phyloP scores from a whole-genome alignment of 1,140 invertebrate species.

The Contarinia nasturtii region DNA sequence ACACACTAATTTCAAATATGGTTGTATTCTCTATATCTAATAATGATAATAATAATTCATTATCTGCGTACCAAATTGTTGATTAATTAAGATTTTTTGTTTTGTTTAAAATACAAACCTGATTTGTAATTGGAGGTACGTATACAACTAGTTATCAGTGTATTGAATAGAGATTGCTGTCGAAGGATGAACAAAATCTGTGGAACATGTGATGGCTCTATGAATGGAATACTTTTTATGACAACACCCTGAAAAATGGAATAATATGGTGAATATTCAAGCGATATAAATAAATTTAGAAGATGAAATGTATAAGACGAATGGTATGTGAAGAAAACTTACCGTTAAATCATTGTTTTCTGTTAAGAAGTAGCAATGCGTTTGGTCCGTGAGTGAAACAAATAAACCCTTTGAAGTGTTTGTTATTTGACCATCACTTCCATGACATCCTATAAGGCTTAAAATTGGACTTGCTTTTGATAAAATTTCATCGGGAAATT shows the following conservation, averaged over 20 bases:
- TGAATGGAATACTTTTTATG: conserved; percentile 72
- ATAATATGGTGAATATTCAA: neutral
- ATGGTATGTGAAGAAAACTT: no score
- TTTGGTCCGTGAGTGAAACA: conserved; percentile 75
- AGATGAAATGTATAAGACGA: no score
- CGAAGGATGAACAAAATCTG: conserved; percentile 66
- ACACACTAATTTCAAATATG: conserved; percentile 79
- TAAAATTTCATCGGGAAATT: conserved; percentile 37
- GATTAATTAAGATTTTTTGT: neutral
- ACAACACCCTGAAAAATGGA: conserved; percentile 39
- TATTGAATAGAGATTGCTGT: conserved; percentile 84
- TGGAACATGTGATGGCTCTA: conserved; percentile 83
- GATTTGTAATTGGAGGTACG: conserved; percentile 54
- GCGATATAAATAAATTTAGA: no score
- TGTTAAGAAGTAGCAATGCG: conserved; percentile 85
- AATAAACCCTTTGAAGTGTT: conserved; percentile 21
- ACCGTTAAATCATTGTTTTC: conserved; percentile 48
- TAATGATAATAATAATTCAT: no score
- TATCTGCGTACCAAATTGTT: neutral
- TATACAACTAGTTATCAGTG: conserved; percentile 71
- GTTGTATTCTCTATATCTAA: conserved; percentile 56
- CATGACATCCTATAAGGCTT: conserved; percentile 15
- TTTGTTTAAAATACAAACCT: conserved; percentile 17
- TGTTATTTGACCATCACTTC: conserved; percentile 12
- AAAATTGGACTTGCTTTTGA: conserved; percentile 20